Evolutionary conservation across 2,113 vertebrate species (phyloP), one percentile per base, ranked within the genome.

Genomic region (Coreoperca whiteheadi): DNA sequence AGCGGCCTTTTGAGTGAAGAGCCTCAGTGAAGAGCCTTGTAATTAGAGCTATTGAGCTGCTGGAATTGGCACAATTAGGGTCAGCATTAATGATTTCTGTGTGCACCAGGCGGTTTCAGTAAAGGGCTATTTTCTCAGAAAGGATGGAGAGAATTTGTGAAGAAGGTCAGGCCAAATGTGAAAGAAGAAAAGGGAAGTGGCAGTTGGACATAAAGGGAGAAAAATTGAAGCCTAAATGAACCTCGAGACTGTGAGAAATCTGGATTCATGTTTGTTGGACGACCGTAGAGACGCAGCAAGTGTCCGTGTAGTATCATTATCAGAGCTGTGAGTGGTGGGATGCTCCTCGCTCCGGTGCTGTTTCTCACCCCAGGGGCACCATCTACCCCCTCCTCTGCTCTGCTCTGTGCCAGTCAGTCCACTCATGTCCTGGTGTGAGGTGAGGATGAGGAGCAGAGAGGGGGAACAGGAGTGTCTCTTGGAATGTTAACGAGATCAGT

Each of bases 11-110:
- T 93, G 94, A 94, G 90, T 90, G n/a, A n/a, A n/a, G n/a, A n/a
- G 90, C 92, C 92, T 93, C 88, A 87, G 86, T 94, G 93, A 94
- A 95, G 96, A 96, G 94, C 92, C 94, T 94, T 96, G 95, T 96
- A 97, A 97, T 97, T 97, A 97, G 96, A 98, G 96, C 96, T 97
- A 97, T 97, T 96, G 96, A 96, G 94, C 91, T 93, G 85, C 93
- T 94, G 93, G 95, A 97, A 96, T 96, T 97, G 96, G 95, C 95
- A 96, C 96, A 97, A 97, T 97, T 96, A 97, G 94, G 94, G 92
- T 96, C 94, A 95, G 91, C 93, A 93, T 96, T 96, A 96, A 97
- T 95, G 95, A 95, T 95, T 94, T 92, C 91, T 95, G 93, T 94
- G 93, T 94, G 95, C 96, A 92, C 95, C 94, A 87, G 92, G 95